A percentile compares a stretch with the other conserved stretches of the same genome.
Evolutionary conservation across 1,140 invertebrate genomes (phyloP).

Genomic region (Drosophila mauritiana): DNA sequence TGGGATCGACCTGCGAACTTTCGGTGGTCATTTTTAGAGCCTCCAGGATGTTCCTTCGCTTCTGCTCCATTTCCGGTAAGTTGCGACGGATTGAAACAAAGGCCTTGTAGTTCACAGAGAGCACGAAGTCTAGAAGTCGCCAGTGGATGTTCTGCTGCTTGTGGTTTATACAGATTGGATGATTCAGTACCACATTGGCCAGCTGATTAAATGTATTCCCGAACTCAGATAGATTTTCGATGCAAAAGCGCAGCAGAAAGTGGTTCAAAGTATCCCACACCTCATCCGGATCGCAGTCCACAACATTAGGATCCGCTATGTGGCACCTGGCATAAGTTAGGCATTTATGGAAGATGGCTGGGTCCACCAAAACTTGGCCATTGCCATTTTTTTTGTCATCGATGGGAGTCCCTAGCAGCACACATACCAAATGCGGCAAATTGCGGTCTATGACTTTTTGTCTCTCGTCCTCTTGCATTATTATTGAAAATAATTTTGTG

Average conservation of each 20-base stretch:
- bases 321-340: neutral
- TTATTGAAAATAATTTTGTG: neutral
- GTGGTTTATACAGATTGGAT: neutral
- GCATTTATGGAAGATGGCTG: constrained; percentile 1
- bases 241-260: constrained; percentile 33
- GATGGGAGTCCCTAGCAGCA: constrained; percentile 4
- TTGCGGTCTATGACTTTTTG: constrained; percentile 7
- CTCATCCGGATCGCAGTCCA: neutral
- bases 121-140: constrained; percentile 39
- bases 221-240: constrained; percentile 13
- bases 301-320: neutral
- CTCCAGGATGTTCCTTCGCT: constrained; percentile 5
- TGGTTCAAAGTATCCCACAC: constrained; percentile 9
- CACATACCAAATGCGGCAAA: constrained; percentile 24
- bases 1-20: neutral
- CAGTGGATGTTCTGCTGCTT: constrained; percentile 1
- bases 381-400: neutral
- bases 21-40: neutral
- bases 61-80: neutral
- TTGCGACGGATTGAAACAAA: constrained; percentile 12
- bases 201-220: constrained; percentile 21
- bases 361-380: no score
- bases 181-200: constrained; percentile 21
- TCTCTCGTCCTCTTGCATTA: constrained; percentile 4
- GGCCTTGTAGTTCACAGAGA: constrained; percentile 34